These are phyloP conservation scores for Apocheima hispidaria DNA, from an alignment of 2,888 invertebrate genomes.

Conservation along the genomic window DNA sequence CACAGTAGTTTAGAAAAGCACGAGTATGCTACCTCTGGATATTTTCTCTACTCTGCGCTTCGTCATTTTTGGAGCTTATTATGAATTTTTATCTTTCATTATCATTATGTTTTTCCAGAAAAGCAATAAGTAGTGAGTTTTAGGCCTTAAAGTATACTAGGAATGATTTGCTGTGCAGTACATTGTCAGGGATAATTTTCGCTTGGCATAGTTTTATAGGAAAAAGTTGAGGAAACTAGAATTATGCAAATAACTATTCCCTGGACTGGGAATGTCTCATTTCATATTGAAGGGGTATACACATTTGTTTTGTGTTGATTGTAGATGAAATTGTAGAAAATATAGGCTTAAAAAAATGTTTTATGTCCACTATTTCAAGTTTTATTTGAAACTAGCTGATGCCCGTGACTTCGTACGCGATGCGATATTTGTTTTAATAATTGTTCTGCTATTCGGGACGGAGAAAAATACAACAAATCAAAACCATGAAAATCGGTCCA, in stretches of 20 bases:
- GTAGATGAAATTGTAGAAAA: background rate
- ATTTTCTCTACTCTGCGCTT: slow-evolving; percentile 59
- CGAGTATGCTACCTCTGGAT: slow-evolving; percentile 52
- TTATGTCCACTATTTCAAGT: background rate
- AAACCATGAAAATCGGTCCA: too few relatives aligned
- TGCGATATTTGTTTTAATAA: too few relatives aligned
- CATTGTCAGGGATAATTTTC: slow-evolving; percentile 62
- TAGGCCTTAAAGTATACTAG: slow-evolving; percentile 61
- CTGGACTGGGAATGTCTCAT: slow-evolving; percentile 2
- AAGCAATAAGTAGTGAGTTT: slow-evolving; percentile 49
- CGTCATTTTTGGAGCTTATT: slow-evolving; percentile 55
- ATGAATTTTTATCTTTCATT: slow-evolving; percentile 54
- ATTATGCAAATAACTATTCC: slow-evolving; percentile 23
- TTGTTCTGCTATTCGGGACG: too few relatives aligned
- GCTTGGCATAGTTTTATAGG: slow-evolving; percentile 32
- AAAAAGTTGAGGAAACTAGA: slow-evolving; percentile 20
- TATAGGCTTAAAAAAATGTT: background rate
- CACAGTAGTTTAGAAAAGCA: slow-evolving; percentile 35
- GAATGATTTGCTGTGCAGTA: slow-evolving; percentile 48
- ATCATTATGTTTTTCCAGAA: slow-evolving; percentile 59
- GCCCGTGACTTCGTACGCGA: too few relatives aligned
- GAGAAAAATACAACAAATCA: too few relatives aligned
- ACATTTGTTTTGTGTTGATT: background rate
- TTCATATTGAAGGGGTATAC: slow-evolving; percentile 1
- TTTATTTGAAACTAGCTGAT: too few relatives aligned